Evolutionary conservation across 2,113 vertebrate genomes (phyloP).

Genomic region (Apteryx mantelli): DNA sequence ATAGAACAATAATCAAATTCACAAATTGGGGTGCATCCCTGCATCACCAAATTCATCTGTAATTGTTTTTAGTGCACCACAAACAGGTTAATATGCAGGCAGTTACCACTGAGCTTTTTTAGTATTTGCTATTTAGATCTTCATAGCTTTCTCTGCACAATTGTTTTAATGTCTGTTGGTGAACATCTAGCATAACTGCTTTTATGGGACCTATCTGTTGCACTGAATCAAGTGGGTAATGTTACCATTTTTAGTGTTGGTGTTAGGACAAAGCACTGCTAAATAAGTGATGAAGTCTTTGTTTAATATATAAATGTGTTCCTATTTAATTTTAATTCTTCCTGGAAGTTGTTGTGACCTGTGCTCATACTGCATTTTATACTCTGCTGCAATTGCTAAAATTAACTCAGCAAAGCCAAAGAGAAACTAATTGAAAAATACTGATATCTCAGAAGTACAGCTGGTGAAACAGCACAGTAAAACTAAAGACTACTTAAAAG

Average conservation of each 20-base stretch:
- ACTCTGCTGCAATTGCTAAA: neutral
- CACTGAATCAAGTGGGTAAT: neutral
- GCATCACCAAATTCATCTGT: neutral
- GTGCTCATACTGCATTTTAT: neutral
- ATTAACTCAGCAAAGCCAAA: neutral
- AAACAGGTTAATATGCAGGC: neutral
- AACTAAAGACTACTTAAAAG: neutral
- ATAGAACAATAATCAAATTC: neutral
- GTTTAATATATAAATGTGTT: neutral
- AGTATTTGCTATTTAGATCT: neutral
- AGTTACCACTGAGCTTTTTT: neutral
- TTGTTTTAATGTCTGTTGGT: neutral
- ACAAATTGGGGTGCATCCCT: neutral
- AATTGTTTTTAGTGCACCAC: neutral
- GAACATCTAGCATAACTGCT: neutral
- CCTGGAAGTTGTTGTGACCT: neutral
- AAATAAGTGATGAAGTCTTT: neutral
- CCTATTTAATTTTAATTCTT: neutral
- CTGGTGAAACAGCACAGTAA: neutral
- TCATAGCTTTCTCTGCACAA: neutral
- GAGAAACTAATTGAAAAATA: neutral
- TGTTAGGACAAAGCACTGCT: neutral
- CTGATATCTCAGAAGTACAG: neutral
- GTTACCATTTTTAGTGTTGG: neutral
- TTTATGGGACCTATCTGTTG: neutral